Conservation (phyloP, 37 sponge, comb jelly and placozoan species). For the Tethya wilhelma region DNA sequence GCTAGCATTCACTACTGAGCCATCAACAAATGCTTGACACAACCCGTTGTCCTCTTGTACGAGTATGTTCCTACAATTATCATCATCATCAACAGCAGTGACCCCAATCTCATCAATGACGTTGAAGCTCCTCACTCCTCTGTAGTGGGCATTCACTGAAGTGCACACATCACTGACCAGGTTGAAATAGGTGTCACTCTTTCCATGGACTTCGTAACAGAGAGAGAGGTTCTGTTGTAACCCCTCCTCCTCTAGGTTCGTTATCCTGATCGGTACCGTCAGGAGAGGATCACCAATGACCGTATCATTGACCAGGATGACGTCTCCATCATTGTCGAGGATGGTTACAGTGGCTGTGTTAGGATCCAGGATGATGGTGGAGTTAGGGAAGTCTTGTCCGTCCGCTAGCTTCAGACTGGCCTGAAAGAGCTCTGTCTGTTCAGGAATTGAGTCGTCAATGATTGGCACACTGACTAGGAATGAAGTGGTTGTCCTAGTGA, state of each 20-base stretch:
- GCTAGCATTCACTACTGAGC: not conserved
- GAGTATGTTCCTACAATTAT: slow-evolving; percentile 13
- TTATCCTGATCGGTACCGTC: slow-evolving; percentile 29
- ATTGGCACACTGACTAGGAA: not conserved
- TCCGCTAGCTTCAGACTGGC: not conserved
- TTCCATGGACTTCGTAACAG: slow-evolving; percentile 59
- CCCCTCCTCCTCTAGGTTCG: not conserved
- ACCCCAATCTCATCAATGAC: slow-evolving; percentile 56
- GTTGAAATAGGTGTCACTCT: slow-evolving; percentile 38
- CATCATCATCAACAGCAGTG: slow-evolving; percentile 21
- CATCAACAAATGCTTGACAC: slow-evolving; percentile 8
- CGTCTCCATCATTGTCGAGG: not conserved
- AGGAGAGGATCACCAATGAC: slow-evolving; percentile 54
- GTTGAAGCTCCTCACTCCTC: slow-evolving; percentile 16
- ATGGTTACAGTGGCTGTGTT: not conserved
- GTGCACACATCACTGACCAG: slow-evolving; percentile 46
- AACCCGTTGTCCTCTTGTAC: slow-evolving; percentile 25
- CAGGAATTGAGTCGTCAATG: not conserved
- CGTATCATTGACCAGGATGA: slow-evolving; percentile 30
- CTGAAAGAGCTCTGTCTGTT: not conserved
- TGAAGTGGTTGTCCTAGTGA: not conserved
- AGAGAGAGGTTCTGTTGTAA: slow-evolving; percentile 14
- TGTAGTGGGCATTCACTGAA: slow-evolving; percentile 49
- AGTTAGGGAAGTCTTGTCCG: no score
- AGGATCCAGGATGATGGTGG: not conserved